Conservation (phyloP, 2,888 invertebrate genomes). For the Iselma pallidipennis region DNA sequence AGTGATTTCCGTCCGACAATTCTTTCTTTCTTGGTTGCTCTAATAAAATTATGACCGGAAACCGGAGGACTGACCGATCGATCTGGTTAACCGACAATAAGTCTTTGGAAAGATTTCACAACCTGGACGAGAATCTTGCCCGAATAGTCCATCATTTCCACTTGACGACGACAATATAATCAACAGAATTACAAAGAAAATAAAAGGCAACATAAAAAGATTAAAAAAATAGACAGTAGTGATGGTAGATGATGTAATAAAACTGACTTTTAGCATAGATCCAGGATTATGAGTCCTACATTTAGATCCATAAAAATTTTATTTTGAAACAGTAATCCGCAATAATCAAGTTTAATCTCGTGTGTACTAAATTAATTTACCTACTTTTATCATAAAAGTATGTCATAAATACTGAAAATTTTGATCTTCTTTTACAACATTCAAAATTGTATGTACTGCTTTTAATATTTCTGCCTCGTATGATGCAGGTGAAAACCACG, state of each 20-base stretch:
- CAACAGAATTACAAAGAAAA: not conserved
- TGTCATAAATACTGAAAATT: no score
- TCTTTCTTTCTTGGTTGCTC: slow-evolving; percentile 17
- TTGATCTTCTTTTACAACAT: no score
- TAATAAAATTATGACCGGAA: slow-evolving; percentile 24
- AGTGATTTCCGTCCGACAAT: slow-evolving; percentile 24
- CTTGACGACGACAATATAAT: not conserved
- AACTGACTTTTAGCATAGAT: not conserved
- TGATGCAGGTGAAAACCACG: no score
- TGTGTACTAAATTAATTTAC: no score
- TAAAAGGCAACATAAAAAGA: not conserved
- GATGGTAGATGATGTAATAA: not conserved
- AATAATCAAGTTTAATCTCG: not conserved
- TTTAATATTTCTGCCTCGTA: no score
- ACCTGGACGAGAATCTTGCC: not conserved
- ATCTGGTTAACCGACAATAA: slow-evolving; percentile 7
- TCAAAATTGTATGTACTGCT: no score
- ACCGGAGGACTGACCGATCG: slow-evolving; percentile 19
- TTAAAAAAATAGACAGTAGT: not conserved
- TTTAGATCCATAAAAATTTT: not conserved
- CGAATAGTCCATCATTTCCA: not conserved
- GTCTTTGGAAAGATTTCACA: not conserved
- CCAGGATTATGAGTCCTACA: not conserved
- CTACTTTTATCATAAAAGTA: no score
- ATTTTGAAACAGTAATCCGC: not conserved